Evolutionary conservation across 2,888 invertebrate genomes (phyloP).

Genomic region (Arenicola marina): DNA sequence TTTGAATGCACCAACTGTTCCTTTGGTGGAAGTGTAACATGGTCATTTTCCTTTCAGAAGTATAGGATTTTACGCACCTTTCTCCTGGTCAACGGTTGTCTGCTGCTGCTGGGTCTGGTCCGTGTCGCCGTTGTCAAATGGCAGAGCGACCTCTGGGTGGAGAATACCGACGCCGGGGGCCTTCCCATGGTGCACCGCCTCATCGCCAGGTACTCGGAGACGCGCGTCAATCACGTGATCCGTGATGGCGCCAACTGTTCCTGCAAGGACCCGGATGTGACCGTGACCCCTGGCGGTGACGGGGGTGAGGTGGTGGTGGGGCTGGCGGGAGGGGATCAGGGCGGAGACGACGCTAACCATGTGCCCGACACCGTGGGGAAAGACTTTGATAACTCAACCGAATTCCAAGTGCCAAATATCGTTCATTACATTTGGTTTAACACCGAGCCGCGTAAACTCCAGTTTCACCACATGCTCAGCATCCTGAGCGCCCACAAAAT

Average conservation of each 20-base stretch:
- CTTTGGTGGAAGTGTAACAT: too few relatives aligned
- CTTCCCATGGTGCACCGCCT: neutral
- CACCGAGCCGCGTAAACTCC: constrained; percentile 21
- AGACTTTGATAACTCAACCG: neutral
- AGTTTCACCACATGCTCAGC: constrained; percentile 38
- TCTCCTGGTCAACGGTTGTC: neutral
- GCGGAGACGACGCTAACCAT: too few relatives aligned
- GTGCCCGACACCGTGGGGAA: neutral
- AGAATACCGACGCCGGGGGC: neutral
- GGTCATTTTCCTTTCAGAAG: neutral
- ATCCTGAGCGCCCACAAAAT: constrained; percentile 36
- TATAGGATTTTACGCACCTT: neutral
- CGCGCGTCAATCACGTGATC: too few relatives aligned
- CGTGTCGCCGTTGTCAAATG: neutral
- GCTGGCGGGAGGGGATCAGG: too few relatives aligned
- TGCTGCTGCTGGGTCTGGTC: neutral
- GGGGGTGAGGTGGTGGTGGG: neutral
- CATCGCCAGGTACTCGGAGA: too few relatives aligned
- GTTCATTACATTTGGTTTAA: constrained; percentile 41
- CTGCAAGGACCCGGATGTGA: neutral
- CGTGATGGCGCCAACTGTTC: neutral
- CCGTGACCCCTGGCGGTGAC: neutral
- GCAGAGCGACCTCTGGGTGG: neutral
- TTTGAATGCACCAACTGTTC: too few relatives aligned
- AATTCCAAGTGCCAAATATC: constrained; percentile 32